Conservation (phyloP, 1,140 invertebrate species). For the Pogonus chalceus region DNA sequence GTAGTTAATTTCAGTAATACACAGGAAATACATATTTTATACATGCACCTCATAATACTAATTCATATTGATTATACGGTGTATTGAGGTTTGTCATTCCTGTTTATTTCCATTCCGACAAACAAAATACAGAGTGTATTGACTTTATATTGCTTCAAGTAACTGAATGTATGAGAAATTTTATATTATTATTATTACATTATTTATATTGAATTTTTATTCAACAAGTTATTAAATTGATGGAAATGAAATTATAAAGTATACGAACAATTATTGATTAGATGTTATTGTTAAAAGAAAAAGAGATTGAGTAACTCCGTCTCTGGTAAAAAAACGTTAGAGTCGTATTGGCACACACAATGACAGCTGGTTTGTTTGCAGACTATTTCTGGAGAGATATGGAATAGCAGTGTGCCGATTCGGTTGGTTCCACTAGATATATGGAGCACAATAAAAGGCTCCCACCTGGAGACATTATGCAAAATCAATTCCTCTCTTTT, state of each 20-base stretch:
- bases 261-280: no score
- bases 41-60: neutral
- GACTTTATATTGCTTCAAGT: no score
- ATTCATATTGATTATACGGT: neutral
- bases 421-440: slow-evolving; percentile 25
- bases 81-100: neutral
- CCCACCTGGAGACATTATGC: slow-evolving; percentile 36
- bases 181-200: no score
- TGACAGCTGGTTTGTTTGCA: slow-evolving; percentile 8
- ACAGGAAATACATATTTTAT: neutral
- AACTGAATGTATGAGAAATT: no score
- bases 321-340: neutral
- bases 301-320: no score
- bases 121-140: no score
- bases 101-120: no score
- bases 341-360: neutral
- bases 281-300: no score
- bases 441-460: slow-evolving; percentile 31
- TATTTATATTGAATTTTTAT: no score
- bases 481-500: slow-evolving; percentile 35
- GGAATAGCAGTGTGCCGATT: slow-evolving; percentile 12
- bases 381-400: slow-evolving; percentile 12
- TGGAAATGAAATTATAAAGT: no score
- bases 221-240: no score
- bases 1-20: neutral